Evolutionary conservation across 1,140 invertebrate species (phyloP).

Genomic region (Trigoniulus corallinus): DNA sequence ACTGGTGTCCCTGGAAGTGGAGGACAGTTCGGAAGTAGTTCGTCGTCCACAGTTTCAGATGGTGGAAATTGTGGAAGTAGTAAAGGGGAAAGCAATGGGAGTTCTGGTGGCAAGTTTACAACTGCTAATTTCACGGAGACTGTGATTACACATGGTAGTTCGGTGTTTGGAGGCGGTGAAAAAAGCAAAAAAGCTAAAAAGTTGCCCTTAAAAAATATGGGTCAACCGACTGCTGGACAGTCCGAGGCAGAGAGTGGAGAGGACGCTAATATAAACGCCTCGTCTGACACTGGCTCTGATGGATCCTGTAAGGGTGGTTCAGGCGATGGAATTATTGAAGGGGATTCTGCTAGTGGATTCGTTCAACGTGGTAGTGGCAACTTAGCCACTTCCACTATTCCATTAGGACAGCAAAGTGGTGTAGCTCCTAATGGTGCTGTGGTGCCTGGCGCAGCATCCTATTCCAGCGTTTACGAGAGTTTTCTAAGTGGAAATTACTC

Average conservation of each 20-base stretch:
- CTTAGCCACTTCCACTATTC: background rate
- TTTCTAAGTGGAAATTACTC: conserved; percentile 7
- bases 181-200: background rate
- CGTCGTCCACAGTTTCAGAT: conserved; percentile 8
- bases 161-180: conserved; percentile 18
- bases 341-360: no score
- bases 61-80: conserved; percentile 21
- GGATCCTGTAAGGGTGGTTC: background rate
- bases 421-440: background rate
- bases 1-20: no score
- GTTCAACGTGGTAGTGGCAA: background rate
- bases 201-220: no score
- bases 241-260: background rate
- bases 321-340: background rate
- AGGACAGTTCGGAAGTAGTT: conserved; percentile 13
- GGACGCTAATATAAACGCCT: conserved; percentile 1
- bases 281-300: background rate
- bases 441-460: background rate
- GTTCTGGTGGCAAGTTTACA: conserved; percentile 29
- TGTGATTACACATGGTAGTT: conserved; percentile 19
- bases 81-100: conserved; percentile 17
- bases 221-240: background rate
- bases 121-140: conserved; percentile 36
- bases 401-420: conserved; percentile 1
- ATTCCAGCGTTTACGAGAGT: conserved; percentile 3